Percentiles rank a stretch among this genome's conserved stretches.
Evolutionary conservation across 2,113 vertebrate genomes (phyloP).

Genomic region (Perca flavescens): DNA sequence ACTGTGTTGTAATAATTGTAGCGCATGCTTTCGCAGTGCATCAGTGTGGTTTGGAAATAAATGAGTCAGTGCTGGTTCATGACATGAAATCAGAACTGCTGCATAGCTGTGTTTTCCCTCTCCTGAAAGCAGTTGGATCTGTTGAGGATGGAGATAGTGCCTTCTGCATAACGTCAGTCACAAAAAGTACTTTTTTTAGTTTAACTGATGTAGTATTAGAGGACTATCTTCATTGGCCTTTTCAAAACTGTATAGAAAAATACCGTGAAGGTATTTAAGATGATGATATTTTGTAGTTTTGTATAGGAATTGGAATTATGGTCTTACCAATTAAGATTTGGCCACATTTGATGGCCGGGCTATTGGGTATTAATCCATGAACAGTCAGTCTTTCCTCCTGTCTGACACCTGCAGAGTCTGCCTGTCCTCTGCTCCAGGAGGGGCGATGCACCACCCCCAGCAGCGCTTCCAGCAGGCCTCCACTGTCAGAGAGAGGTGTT

Average conservation of each 20-base stretch:
- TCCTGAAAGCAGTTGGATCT: not conserved
- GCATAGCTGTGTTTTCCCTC: not conserved
- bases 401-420: conserved; percentile 46
- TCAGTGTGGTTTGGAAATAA: conserved; percentile 38
- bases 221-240: not conserved
- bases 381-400: conserved; percentile 89
- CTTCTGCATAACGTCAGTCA: not conserved
- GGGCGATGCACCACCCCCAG: conserved; percentile 92
- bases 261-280: not conserved
- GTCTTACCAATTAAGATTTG: conserved; percentile 93
- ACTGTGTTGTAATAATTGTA: conserved; percentile 16
- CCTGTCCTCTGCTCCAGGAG: conserved; percentile 83
- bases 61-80: conserved; percentile 26
- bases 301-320: not conserved
- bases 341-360: conserved; percentile 90
- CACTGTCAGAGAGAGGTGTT: conserved; percentile 75
- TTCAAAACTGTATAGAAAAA: not conserved
- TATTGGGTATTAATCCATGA: conserved; percentile 91
- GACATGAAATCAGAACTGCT: conserved; percentile 36
- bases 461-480: conserved; percentile 89
- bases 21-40: not conserved
- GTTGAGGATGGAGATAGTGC: not conserved
- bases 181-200: not conserved
- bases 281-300: not conserved
- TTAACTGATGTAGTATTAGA: not conserved